Evolutionary conservation across 1,140 invertebrate genomes (phyloP), one percentile per base, ranked within the genome.

Genomic region (Halotydeus destructor): DNA sequence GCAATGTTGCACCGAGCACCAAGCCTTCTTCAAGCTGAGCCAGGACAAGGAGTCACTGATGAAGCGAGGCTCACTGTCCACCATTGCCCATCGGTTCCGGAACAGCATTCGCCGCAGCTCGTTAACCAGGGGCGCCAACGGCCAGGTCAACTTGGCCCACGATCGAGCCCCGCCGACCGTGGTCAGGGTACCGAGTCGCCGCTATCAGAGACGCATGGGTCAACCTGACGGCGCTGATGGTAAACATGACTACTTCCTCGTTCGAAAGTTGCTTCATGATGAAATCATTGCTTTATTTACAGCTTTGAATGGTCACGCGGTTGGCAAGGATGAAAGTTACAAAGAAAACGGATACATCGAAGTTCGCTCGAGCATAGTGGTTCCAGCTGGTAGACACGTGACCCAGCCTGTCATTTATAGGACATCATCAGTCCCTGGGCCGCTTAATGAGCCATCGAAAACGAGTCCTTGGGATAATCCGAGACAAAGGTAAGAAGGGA

Each of bases 1-100:
- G 93, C 98, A 98, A 62, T 97, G 91, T 68, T 91, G 91, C 18
- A 83, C 97, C 1, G 93, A 99, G 59, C 86, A 97, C 65, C 91
- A 98, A 61, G 82, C 88, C 0, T 99, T 99, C 68, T 99, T 97
- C 69, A 71, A 91, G 49, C 63, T 97, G 12, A 72, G 26, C 5
- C 46, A 48, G 22, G 36, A 24, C 12, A 37, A 16, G 21, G 40
- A 34, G 14, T 24, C 31, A 22, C n/a, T n/a, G n/a, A n/a, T n/a
- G n/a, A n/a, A n/a, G n/a, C n/a, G n/a, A n/a, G n/a, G n/a, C n/a
- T n/a, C n/a, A n/a, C n/a, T n/a, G n/a, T n/a, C n/a, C n/a, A n/a
- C n/a, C n/a, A n/a, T n/a, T n/a, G n/a, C n/a, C n/a, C n/a, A n/a
- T n/a, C 23, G 33, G 18, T 38, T 38, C 14, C 3, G 37, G 8